Base-by-base conservation (phyloP, 2,888 invertebrate species). In the Ganaspis brasiliensis region DNA sequence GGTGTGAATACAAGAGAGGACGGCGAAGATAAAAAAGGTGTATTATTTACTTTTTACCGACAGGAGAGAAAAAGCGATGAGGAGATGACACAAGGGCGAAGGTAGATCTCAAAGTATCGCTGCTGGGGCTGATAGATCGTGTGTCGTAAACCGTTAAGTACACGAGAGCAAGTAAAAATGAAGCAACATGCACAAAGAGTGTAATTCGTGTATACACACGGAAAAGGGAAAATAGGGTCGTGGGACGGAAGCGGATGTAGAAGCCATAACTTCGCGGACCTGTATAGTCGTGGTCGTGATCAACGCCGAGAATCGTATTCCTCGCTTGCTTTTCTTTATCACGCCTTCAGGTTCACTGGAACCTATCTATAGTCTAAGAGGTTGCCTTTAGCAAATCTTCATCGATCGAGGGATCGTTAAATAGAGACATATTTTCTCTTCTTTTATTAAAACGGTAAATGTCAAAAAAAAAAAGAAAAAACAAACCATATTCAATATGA, bases 181-280 rank as follows among this genome's bases (percentile, higher is more conserved):
- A 85, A 84, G 85, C 83, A 79, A 71, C 76, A 76, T 75, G 81
- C 75, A 81, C 76, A 79, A 73, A 12, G 19, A 45, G 63, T 21
- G 21, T 63, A 63, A 8, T 14, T 77, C 79, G 79, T 82, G 78
- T 71, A 57, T 77, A 76, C 84, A 82, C 71, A 82, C 83, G 79
- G 83, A 80, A 83, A 83, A 80, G 79, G 81, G 82, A 81, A 86
- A 86, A 87, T 85, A 87, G 87, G 87, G 87, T 88, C 90, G 90
- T 90, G 91, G 89, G 91, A 91, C 90, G 91, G 89, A 90, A 91
- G 83, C 91, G 90, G 91, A 91, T 91, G 91, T 87, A 88, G 86
- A 84, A 82, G 86, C 88, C 85, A 84, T 89, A 88, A 88, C 88
- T 86, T 82, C 72, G 76, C 80, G 82, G 82, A 84, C 84, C 80